Base-by-base conservation (phyloP, 2,113 vertebrate genomes). In the Capreolus pygargus region DNA sequence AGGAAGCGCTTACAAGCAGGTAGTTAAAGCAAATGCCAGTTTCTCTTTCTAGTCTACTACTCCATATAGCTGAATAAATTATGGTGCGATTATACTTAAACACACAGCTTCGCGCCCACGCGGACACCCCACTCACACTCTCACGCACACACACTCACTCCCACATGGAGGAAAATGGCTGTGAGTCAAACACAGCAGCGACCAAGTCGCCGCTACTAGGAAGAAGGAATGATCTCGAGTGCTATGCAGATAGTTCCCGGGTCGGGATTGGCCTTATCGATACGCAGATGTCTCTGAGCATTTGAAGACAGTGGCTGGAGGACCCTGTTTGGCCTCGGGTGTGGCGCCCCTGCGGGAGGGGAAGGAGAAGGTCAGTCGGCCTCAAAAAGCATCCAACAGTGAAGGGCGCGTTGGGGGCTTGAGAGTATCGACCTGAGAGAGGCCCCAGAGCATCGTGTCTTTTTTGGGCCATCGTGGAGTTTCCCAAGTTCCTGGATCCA, bases 61-160 rank as follows among this genome's bases (percentile, higher is more conserved):
- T 99, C 99, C 99, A 99, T 99, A 99, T 99, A 99, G 99, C 99
- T 99, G 99, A 99, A 99, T 99, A 99, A 99, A 99, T 99, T 99
- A 99, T 99, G 99, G 99, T 99, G 99, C 99, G 99, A 99, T 99
- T 99, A 99, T 99, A 98, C 98, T 99, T 99, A 99, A 99, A 99
- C 99, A 99, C 99, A 94, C 94, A 39, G 91, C 78, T 93, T 14
- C 76, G 33, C 7, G 3, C 97, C 94, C 99, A 86, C 67, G 1
- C 60, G 2, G 6, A 92, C 98, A 43, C 36, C n/a, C 67, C 95
- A 6, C 90, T 39, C 96, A 86, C 94, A 30, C 96, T 6, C 93
- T 57, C 98, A 89, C 28, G 55, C 61, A 55, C 58, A 97, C 97
- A 74, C 96, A 30, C 98, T 96, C 97, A 54, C 98, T 94, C 78